phyloP scores from a whole-genome alignment of 2,888 invertebrate species.

The Dichetophora obliterata region DNA sequence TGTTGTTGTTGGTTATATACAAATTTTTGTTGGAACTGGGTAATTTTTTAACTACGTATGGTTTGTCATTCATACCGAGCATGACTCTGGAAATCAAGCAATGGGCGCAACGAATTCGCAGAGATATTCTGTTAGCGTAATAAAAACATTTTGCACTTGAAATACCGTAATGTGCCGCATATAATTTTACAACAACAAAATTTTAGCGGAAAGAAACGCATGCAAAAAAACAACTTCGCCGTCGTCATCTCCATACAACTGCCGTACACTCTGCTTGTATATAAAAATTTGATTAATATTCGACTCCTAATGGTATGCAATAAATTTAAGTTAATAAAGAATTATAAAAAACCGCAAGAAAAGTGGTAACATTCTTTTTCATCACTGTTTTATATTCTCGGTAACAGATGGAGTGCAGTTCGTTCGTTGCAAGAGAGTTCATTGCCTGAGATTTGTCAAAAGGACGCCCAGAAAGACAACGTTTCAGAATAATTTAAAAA shows the following conservation, averaged over 20 bases:
- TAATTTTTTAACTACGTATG: constrained; percentile 49
- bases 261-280: constrained; percentile 1
- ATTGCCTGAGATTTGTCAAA: no score
- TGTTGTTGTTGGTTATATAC: constrained; percentile 64
- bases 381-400: no score
- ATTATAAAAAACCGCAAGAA: constrained; percentile 3
- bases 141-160: constrained; percentile 42
- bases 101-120: background rate
- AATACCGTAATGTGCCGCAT: constrained; percentile 31
- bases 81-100: background rate
- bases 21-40: constrained; percentile 62
- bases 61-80: constrained; percentile 47
- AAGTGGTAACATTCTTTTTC: background rate
- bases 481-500: no score
- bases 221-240: background rate
- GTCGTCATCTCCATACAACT: constrained; percentile 41
- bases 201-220: background rate
- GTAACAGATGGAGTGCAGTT: no score
- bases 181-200: background rate
- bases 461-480: no score
- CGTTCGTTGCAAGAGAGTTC: no score
- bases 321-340: constrained; percentile 65
- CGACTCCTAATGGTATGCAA: constrained; percentile 59
- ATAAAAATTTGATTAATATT: constrained; percentile 63
- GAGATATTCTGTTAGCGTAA: constrained; percentile 46